A percentile compares a stretch with the other conserved stretches of the same genome.
Conservation (phyloP, 2,888 invertebrate species). For the Drosophila melanosoma region DNA sequence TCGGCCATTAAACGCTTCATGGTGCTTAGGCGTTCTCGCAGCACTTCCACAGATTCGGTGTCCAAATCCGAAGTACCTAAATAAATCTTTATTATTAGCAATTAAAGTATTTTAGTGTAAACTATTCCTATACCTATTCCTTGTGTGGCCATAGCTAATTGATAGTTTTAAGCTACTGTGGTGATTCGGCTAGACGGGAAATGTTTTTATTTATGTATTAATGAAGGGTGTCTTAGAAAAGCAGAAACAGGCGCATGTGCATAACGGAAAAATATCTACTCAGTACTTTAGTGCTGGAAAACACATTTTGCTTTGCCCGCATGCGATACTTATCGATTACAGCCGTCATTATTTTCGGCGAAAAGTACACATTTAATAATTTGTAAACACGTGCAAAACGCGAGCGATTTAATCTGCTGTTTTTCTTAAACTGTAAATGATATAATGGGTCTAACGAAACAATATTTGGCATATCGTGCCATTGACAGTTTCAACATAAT, state of each 20-base stretch:
- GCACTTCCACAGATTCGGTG: conserved; percentile 91
- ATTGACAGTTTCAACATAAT: conserved; percentile 95
- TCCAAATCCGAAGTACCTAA: conserved; percentile 83
- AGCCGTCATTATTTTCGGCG: conserved; percentile 23
- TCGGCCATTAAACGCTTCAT: conserved; percentile 94
- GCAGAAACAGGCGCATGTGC: conserved; percentile 54
- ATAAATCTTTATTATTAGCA: background rate
- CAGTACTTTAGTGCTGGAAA: conserved; percentile 12
- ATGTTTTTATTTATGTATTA: conserved; percentile 43
- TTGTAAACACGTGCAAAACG: conserved; percentile 66
- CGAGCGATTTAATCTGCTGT: conserved; percentile 29
- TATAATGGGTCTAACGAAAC: conserved; percentile 94
- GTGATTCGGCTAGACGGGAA: conserved; percentile 9
- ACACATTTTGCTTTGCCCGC: too few species aligned
- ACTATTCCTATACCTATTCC: conserved; percentile 25
- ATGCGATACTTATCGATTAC: conserved; percentile 24
- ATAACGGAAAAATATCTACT: conserved; percentile 44
- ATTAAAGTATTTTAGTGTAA: background rate
- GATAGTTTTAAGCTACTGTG: conserved; percentile 9
- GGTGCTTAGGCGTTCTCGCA: conserved; percentile 90
- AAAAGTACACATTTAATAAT: conserved; percentile 31
- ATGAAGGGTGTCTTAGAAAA: conserved; percentile 36
- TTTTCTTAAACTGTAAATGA: conserved; percentile 42
- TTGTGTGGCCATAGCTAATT: conserved; percentile 32
- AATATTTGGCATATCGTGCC: conserved; percentile 95